Evolutionary conservation across 2,888 invertebrate species (phyloP).

Genomic region (Stictocephala bisonia): DNA sequence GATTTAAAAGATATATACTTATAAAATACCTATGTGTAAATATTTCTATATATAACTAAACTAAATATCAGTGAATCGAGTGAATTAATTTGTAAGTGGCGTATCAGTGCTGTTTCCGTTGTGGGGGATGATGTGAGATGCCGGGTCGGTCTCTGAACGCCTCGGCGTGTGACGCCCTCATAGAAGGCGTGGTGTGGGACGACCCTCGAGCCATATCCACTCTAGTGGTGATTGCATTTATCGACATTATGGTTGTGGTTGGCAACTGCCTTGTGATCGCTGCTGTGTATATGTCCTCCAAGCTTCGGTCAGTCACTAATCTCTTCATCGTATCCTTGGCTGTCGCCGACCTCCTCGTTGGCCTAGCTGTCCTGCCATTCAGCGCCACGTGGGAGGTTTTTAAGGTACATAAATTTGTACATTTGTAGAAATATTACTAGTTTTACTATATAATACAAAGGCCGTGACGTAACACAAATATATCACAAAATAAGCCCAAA

Average conservation of each 20-base stretch:
- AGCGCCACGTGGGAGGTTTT: constrained; percentile 95
- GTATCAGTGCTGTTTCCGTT: too few relatives aligned
- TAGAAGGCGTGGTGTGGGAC: constrained; percentile 84
- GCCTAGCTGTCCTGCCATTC: constrained; percentile 94
- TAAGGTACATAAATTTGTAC: constrained; percentile 71
- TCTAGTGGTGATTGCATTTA: constrained; percentile 81
- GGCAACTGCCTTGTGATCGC: constrained; percentile 94
- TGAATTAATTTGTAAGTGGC: too few relatives aligned
- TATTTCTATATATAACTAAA: too few relatives aligned
- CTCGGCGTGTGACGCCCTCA: constrained; percentile 83
- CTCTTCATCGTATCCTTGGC: constrained; percentile 97
- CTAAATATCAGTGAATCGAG: too few relatives aligned
- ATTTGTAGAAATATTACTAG: too few relatives aligned
- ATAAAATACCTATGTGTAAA: too few relatives aligned
- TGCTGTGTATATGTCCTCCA: constrained; percentile 90
- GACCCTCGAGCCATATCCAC: constrained; percentile 81
- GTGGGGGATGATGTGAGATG: constrained; percentile 28
- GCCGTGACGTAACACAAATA: too few relatives aligned
- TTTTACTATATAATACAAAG: too few relatives aligned
- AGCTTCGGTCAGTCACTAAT: constrained; percentile 95
- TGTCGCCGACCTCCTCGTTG: constrained; percentile 95
- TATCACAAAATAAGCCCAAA: too few relatives aligned
- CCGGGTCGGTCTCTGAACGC: constrained; percentile 76
- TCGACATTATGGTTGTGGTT: constrained; percentile 89
- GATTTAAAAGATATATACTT: too few relatives aligned